Evolutionary conservation across 2,888 invertebrate species (phyloP).

Genomic region (Helicoverpa assulta): DNA sequence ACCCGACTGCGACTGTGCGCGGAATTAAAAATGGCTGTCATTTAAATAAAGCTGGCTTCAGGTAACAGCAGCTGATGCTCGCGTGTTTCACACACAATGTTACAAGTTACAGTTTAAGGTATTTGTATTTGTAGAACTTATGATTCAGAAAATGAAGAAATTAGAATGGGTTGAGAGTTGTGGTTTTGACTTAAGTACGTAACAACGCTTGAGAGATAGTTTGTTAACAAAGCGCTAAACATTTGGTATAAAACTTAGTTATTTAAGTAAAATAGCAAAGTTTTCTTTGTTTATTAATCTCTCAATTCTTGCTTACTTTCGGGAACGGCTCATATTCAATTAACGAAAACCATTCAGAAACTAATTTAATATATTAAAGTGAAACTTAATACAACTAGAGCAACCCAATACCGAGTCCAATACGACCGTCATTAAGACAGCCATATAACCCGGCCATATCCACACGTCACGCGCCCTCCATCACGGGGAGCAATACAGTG

Average conservation of each 20-base stretch:
- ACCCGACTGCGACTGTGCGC: background rate
- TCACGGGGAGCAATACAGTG: constrained; percentile 28
- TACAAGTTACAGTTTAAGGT: background rate
- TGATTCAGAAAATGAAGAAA: background rate
- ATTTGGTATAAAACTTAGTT: too few relatives aligned
- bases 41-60: background rate
- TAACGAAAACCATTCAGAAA: background rate
- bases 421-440: constrained; percentile 29
- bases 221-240: too few relatives aligned
- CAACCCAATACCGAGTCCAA: constrained; percentile 39
- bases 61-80: background rate
- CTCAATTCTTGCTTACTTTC: too few relatives aligned
- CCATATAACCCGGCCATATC: constrained; percentile 39
- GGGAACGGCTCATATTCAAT: too few relatives aligned
- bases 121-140: too few relatives aligned
- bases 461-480: constrained; percentile 42
- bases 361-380: background rate
- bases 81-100: background rate
- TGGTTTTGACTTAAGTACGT: background rate
- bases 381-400: constrained; percentile 12
- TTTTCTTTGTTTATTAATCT: too few relatives aligned
- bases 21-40: background rate
- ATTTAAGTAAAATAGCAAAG: too few relatives aligned
- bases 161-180: background rate
- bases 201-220: too few relatives aligned